Evolutionary conservation across 2,113 vertebrate genomes (phyloP), one percentile per base, ranked within the genome.

Genomic region (Myrmophylax atrothorax): DNA sequence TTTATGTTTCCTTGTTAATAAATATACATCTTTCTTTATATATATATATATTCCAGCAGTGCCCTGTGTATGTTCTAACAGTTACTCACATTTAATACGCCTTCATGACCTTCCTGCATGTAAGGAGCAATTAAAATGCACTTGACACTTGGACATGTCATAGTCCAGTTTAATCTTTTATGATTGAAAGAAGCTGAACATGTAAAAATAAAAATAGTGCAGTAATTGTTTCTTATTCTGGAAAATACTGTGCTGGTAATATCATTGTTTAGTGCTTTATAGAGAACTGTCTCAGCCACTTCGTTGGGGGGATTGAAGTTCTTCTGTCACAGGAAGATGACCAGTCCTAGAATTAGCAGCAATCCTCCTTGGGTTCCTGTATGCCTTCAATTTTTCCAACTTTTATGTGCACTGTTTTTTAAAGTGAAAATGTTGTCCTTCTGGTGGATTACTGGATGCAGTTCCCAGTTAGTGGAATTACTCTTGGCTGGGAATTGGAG

Each of bases 201-300:
- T 81, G 12, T 81, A 64, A 60, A 60, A 38, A 66, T 46, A 68
- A 73, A 84, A 76, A 85, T 3, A 59, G 19, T 35, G 24, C 64
- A 91, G 15, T 75, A 79, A 37, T 37, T 75, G 10, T 64, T 82
- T 80, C 26, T 78, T 89, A 47, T 22, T 75, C 37, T 31, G n/a
- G 37, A 94, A 84, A 93, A 89, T n/a, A 20, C 28, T 58, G 3
- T 62, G 31, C 50, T 62, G 29, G 46, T 75, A 64, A 42, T 53
- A n/a, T 1, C 0, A 2, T 20, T 0, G 2, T 20, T 29, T 63
- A 5, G 26, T 60, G 7, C 40, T 68, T 14, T 52, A 2, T 3
- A 75, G 42, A 78, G 18, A 3, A 18, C 20, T 55, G 0, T 40
- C 25, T 70, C 63, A 80, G 17, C 28, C 11, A 23, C 26, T 29